Evolutionary conservation across 2,797 vertebrate genomes (phyloP).

Genomic region (Argya squamiceps): DNA sequence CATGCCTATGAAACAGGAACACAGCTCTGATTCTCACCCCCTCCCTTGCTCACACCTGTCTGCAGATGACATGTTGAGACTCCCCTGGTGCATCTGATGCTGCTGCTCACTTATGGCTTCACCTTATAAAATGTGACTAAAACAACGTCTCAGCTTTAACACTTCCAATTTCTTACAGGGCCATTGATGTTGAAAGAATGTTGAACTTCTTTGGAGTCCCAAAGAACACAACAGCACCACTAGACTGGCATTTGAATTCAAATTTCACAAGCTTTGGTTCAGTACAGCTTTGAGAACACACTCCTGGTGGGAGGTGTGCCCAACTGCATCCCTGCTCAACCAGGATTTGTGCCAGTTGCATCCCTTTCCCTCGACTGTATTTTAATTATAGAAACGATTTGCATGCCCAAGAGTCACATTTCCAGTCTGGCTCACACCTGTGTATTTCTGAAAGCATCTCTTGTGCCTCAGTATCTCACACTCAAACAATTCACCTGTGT

Average conservation of each 20-base stretch:
- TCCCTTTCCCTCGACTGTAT: background rate
- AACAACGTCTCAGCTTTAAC: background rate
- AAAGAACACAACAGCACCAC: background rate
- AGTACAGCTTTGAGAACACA: background rate
- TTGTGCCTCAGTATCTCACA: background rate
- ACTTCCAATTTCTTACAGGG: background rate
- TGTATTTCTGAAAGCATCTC: background rate
- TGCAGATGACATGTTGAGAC: background rate
- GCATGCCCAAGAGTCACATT: background rate
- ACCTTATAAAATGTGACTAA: background rate
- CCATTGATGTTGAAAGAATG: fast-evolving
- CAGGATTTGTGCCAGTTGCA: background rate
- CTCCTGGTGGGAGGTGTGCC: background rate
- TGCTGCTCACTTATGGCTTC: background rate
- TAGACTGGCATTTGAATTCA: background rate
- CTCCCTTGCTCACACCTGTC: background rate
- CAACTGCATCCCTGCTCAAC: background rate
- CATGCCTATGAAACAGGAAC: background rate
- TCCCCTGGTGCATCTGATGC: background rate
- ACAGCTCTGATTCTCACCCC: background rate
- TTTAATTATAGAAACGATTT: background rate
- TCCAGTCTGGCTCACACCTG: background rate
- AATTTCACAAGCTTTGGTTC: background rate
- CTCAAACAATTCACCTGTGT: background rate
- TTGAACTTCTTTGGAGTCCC: background rate